Percentiles rank a stretch among this genome's conserved stretches.
These are phyloP conservation scores for Pelusios castaneus DNA, from an alignment of 2,113 vertebrate genomes.

Conservation along the genomic window DNA sequence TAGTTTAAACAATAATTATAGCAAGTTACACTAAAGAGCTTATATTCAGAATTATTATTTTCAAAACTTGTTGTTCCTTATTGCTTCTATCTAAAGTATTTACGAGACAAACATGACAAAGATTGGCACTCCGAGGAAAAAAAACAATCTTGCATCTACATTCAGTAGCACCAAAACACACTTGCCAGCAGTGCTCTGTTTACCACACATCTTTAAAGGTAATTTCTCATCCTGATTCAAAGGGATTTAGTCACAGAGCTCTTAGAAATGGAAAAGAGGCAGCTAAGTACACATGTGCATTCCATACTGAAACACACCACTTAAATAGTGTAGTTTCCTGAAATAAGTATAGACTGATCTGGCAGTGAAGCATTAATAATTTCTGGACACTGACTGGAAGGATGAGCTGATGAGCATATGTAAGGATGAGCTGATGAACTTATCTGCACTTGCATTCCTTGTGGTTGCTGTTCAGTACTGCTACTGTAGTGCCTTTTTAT, in stretches of 20 bases:
- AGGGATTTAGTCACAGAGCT: background rate
- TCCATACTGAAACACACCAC: background rate
- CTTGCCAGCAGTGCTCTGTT: fast-evolving
- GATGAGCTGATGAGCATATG: background rate
- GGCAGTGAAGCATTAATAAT: background rate
- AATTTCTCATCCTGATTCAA: background rate
- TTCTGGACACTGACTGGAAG: background rate
- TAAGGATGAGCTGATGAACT: background rate
- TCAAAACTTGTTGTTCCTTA: background rate
- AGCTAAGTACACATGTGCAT: background rate
- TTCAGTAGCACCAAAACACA: background rate
- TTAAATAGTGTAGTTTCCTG: background rate
- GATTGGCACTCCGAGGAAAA: background rate
- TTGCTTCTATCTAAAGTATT: background rate
- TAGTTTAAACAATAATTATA: background rate
- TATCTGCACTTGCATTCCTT: background rate
- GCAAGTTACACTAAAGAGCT: background rate
- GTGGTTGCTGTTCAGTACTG: background rate
- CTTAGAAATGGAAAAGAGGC: background rate
- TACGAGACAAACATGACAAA: background rate
- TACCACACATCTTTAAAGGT: background rate
- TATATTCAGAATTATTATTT: background rate
- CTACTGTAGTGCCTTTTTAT: slow-evolving; percentile 2
- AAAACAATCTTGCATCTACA: too few species aligned
- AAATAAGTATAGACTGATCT: background rate